Percentiles rank a stretch among this genome's conserved stretches.
Evolutionary conservation across 2,113 vertebrate species (phyloP).

Genomic region (Lichenostomus cassidix): DNA sequence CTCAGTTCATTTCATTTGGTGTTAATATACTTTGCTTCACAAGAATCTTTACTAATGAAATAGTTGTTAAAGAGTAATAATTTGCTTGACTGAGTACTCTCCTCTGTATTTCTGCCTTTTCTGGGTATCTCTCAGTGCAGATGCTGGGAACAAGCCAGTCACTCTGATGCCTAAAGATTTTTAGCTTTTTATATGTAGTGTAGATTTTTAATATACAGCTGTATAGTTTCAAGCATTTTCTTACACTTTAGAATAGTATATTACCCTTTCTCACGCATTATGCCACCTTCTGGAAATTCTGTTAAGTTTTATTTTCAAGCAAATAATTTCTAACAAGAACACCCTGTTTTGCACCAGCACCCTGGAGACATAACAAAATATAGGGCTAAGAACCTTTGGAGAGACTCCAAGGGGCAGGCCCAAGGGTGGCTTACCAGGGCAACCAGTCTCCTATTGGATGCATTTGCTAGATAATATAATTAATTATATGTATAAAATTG

Average conservation of each 20-base stretch:
- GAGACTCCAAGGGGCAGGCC: not conserved
- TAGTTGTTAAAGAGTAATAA: not conserved
- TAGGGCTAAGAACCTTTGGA: not conserved
- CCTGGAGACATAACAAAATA: not conserved
- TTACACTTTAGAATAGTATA: not conserved
- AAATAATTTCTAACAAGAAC: not conserved
- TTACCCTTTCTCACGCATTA: not conserved
- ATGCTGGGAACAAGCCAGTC: not conserved
- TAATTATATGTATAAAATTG: no score
- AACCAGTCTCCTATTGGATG: no score
- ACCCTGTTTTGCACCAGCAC: not conserved
- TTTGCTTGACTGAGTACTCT: not conserved
- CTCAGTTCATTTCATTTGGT: not conserved
- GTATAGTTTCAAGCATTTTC: not conserved
- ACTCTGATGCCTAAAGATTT: not conserved
- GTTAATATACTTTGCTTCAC: not conserved
- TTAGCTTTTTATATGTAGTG: not conserved
- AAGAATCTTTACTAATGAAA: not conserved
- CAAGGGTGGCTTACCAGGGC: no score
- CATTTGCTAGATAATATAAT: no score
- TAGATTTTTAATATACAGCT: not conserved
- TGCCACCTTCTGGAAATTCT: not conserved
- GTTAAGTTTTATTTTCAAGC: not conserved
- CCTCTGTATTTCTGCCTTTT: not conserved
- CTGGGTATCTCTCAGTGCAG: not conserved